These are phyloP conservation scores for Aptenodytes forsteri DNA, from an alignment of 2,113 vertebrate species.

Conservation along the genomic window DNA sequence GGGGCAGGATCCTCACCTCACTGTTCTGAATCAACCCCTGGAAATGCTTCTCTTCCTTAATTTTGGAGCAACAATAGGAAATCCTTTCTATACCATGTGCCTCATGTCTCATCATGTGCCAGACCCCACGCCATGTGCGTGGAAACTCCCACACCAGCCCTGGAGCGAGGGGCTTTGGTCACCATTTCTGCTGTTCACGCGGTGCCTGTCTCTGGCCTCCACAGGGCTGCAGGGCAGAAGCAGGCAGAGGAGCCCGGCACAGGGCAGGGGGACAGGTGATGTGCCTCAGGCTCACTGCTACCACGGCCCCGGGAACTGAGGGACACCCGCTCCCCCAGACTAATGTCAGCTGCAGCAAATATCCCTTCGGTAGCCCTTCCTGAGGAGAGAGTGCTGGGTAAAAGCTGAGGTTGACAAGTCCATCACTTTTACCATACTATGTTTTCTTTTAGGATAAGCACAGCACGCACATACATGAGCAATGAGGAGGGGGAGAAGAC, in stretches of 20 bases:
- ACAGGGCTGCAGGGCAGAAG: neutral
- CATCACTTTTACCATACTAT: neutral
- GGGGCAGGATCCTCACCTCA: neutral
- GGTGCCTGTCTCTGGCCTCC: neutral
- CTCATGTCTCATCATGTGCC: neutral
- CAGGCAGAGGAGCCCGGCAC: neutral
- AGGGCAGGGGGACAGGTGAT: neutral
- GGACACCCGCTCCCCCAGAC: neutral
- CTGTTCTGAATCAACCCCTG: neutral
- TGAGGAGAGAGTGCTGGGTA: neutral
- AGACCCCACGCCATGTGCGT: accelerated
- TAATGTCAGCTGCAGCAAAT: neutral
- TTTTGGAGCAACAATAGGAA: neutral
- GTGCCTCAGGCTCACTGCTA: neutral
- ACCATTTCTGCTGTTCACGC: accelerated
- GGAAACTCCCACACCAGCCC: neutral
- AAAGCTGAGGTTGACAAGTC: neutral
- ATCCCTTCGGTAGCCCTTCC: neutral
- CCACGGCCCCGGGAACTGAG: neutral
- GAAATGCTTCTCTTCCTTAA: neutral
- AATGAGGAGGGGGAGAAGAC: neutral
- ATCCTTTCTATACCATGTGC: neutral
- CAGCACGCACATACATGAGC: accelerated
- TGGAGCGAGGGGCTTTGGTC: neutral
- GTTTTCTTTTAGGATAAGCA: neutral